Conservation (phyloP, 92 coral and sea anemone genomes). For the Muricea muricata region DNA sequence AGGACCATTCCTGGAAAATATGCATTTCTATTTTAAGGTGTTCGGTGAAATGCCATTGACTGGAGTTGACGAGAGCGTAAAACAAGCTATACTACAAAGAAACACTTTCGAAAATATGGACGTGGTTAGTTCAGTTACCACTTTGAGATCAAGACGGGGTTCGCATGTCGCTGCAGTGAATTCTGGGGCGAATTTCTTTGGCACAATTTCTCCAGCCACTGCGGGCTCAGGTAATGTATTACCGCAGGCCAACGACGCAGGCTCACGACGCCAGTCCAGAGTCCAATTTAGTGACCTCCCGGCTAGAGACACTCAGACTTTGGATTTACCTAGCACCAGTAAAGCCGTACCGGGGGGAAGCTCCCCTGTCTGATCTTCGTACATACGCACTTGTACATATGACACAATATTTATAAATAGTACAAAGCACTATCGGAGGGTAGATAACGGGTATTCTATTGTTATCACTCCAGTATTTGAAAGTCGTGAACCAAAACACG, state of each 20-base stretch:
- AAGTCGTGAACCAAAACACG: too few species aligned
- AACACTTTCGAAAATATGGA: conserved; percentile 91
- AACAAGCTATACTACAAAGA: conserved; percentile 90
- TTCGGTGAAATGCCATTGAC: conserved; percentile 96
- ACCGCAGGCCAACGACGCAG: background rate
- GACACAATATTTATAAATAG: background rate
- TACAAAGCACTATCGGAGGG: background rate
- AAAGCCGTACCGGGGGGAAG: background rate
- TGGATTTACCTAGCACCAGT: conserved; percentile 25
- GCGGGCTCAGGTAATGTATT: background rate
- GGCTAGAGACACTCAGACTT: conserved; percentile 2
- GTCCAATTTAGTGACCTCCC: conserved; percentile 33
- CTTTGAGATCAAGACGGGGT: conserved; percentile 19
- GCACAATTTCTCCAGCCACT: background rate
- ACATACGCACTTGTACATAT: background rate
- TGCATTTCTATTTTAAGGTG: conserved; percentile 66
- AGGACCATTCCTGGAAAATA: too few species aligned
- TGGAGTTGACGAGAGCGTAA: conserved; percentile 92
- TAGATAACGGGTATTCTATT: too few species aligned
- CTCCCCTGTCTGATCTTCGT: background rate
- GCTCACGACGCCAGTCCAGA: conserved; percentile 29
- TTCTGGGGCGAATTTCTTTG: background rate
- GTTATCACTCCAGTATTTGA: too few species aligned
- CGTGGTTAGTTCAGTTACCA: conserved; percentile 21
- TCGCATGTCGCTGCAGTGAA: too few species aligned